Conservation (phyloP, 2,888 invertebrate genomes). For the Oligia latruncula region DNA sequence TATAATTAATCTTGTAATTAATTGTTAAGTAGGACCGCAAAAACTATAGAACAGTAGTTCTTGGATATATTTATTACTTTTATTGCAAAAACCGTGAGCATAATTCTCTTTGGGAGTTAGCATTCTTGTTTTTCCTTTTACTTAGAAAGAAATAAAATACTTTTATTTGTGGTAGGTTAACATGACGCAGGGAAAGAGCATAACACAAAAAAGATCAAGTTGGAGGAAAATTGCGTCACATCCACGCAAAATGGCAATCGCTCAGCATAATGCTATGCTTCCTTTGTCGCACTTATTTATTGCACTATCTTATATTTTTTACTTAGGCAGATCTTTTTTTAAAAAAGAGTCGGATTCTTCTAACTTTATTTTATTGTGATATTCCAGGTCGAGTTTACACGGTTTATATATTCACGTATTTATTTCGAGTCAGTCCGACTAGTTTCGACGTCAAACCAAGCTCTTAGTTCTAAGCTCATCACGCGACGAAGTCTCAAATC, state of each 20-base stretch:
- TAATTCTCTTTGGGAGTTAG: background rate
- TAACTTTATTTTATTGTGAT: background rate
- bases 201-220: background rate
- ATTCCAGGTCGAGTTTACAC: background rate
- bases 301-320: background rate
- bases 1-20: background rate
- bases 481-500: conserved; percentile 9
- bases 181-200: background rate
- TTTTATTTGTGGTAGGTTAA: background rate
- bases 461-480: conserved; percentile 16
- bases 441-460: background rate
- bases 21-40: background rate
- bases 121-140: background rate
- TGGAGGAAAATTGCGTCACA: background rate
- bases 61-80: background rate
- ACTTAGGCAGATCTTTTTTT: background rate
- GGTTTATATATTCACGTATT: background rate
- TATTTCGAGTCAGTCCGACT: background rate
- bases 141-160: background rate
- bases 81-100: background rate
- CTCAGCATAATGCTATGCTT: background rate
- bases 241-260: background rate
- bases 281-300: conserved; percentile 9
- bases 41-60: too few relatives aligned
- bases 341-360: background rate